Percentiles rank a stretch among this genome's conserved stretches.
Conservation (phyloP, 2,888 invertebrate species). For the Neocrepidodera transversa region DNA sequence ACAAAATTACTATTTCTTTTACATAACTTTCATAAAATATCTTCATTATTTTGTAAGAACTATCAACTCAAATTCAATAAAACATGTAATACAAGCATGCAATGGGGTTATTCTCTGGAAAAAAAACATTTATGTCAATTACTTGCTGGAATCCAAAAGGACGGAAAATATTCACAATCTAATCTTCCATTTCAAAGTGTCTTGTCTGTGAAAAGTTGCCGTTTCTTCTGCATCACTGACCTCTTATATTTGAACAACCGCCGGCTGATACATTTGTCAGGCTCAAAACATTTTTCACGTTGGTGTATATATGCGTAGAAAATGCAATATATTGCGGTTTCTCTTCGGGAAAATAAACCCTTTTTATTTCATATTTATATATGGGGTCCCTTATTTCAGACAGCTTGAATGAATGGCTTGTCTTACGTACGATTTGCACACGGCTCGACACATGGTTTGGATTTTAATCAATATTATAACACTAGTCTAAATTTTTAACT, state of each 20-base stretch:
- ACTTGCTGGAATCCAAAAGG: slow-evolving; percentile 2
- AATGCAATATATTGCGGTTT: slow-evolving; percentile 27
- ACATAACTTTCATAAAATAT: too few relatives aligned
- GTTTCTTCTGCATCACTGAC: slow-evolving; percentile 35
- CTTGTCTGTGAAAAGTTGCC: slow-evolving; percentile 40
- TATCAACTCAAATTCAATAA: too few relatives aligned
- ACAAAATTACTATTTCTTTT: too few relatives aligned
- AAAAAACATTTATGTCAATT: slow-evolving; percentile 9
- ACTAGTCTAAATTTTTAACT: too few relatives aligned
- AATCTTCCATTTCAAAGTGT: slow-evolving; percentile 40
- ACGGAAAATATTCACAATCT: slow-evolving; percentile 34
- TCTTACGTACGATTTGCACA: background rate
- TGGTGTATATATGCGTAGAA: slow-evolving; percentile 26
- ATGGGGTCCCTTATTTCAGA: slow-evolving; percentile 21
- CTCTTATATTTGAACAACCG: slow-evolving; percentile 39
- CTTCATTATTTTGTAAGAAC: too few relatives aligned
- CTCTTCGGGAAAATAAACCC: slow-evolving; percentile 20
- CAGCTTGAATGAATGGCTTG: slow-evolving; percentile 18
- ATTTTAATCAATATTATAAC: too few relatives aligned
- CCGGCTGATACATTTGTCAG: slow-evolving; percentile 43
- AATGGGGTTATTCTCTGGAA: too few relatives aligned
- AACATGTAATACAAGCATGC: too few relatives aligned
- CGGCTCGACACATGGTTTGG: too few relatives aligned
- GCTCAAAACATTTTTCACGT: slow-evolving; percentile 36
- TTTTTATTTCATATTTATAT: slow-evolving; percentile 18